Conservation (phyloP, 2,888 invertebrate species). For the Sphecodes monilicornis region DNA sequence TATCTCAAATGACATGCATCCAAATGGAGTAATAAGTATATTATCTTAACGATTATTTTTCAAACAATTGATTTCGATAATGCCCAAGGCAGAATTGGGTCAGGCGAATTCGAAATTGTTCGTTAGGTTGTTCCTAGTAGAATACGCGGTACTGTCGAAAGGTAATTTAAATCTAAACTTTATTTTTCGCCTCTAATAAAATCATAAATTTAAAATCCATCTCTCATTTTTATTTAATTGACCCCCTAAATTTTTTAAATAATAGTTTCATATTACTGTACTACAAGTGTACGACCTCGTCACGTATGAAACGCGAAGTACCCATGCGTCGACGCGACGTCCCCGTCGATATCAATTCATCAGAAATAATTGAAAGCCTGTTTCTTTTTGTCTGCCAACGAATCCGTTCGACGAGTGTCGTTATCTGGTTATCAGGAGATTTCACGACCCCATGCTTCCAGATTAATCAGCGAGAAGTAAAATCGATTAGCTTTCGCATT, state of each 20-base stretch:
- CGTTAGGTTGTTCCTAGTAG: not conserved
- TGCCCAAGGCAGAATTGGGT: too few species aligned
- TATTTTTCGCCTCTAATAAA: too few species aligned
- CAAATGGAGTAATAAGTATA: too few species aligned
- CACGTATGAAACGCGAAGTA: constrained; percentile 21
- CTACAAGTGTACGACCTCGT: not conserved
- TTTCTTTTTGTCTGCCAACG: constrained; percentile 21
- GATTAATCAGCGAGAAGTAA: constrained; percentile 19
- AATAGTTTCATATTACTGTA: too few species aligned
- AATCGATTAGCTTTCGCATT: not conserved
- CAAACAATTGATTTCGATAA: too few species aligned
- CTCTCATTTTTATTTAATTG: too few species aligned
- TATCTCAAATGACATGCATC: too few species aligned
- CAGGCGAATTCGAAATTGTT: too few species aligned
- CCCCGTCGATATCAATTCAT: constrained; percentile 24
- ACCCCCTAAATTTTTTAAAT: too few species aligned
- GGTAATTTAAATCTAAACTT: too few species aligned
- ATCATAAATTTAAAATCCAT: too few species aligned
- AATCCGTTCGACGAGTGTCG: constrained; percentile 6
- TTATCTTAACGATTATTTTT: too few species aligned
- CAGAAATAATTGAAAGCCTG: constrained; percentile 22
- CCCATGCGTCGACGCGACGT: constrained; percentile 9
- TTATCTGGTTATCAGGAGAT: not conserved
- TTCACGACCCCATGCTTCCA: not conserved
- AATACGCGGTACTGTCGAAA: not conserved